phyloP scores from a whole-genome alignment of 2,797 vertebrate species.

The Rhinophrynus dorsalis region DNA sequence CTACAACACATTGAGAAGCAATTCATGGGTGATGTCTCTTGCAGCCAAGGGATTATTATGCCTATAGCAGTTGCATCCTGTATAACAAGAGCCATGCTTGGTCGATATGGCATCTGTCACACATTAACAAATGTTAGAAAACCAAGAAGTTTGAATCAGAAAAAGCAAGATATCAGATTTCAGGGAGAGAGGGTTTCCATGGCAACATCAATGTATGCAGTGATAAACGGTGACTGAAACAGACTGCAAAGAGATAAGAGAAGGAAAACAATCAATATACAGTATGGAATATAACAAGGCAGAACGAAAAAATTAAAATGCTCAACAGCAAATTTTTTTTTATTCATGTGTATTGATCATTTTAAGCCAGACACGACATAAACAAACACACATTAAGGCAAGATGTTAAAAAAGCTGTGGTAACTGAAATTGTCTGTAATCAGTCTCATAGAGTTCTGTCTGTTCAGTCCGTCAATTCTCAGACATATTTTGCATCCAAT shows the following conservation, averaged over 20 bases:
- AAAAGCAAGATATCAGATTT: slow-evolving; percentile 9
- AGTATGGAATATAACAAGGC: slow-evolving; percentile 1
- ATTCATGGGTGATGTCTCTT: no score
- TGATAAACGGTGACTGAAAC: slow-evolving; percentile 16
- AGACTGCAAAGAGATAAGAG: slow-evolving; percentile 14
- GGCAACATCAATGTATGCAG: slow-evolving; percentile 24
- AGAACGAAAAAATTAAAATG: neutral
- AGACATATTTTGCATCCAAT: no score
- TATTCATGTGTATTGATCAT: no score
- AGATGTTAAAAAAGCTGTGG: no score
- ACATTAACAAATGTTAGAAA: neutral
- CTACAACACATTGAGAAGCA: no score
- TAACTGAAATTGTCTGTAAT: no score
- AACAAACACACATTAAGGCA: no score
- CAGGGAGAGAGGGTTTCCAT: slow-evolving; percentile 21
- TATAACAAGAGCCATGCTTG: neutral
- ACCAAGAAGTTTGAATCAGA: neutral
- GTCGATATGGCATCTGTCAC: neutral
- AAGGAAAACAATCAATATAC: slow-evolving; percentile 32
- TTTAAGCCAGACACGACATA: no score
- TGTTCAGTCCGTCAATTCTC: no score
- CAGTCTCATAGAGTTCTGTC: no score
- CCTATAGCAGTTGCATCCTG: neutral
- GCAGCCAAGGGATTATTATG: neutral
- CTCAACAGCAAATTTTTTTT: neutral